These are phyloP conservation scores for Spatulosminthurus flaviceps DNA, from an alignment of 2,888 invertebrate genomes.

Conservation along the genomic window DNA sequence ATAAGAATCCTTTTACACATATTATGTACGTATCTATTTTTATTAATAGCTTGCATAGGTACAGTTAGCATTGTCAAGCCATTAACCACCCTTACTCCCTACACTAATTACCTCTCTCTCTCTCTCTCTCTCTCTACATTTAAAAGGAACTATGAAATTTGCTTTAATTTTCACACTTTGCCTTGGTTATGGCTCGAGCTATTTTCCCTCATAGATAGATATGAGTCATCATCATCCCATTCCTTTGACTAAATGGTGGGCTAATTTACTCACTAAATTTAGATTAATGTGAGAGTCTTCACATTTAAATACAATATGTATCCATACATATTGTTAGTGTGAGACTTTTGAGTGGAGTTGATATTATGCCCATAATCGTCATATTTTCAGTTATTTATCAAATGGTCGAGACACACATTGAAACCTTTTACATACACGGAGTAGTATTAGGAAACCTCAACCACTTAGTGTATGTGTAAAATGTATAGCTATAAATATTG, in stretches of 20 bases:
- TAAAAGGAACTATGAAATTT: constrained; percentile 8
- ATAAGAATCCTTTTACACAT: neutral
- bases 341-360: neutral
- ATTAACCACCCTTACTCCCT: neutral
- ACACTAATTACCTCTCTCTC: constrained; percentile 2
- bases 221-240: too few species aligned
- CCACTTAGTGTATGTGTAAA: too few species aligned
- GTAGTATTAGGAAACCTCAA: neutral
- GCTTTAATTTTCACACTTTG: constrained; percentile 14
- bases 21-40: neutral
- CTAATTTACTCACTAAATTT: neutral
- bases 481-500: too few species aligned
- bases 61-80: neutral
- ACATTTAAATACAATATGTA: neutral
- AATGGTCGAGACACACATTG: neutral
- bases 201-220: too few species aligned
- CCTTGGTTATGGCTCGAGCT: neutral
- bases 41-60: constrained; percentile 16
- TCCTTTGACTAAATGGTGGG: neutral
- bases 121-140: too few species aligned
- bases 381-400: constrained; percentile 9
- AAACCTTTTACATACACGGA: neutral
- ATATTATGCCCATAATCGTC: constrained; percentile 23
- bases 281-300: constrained; percentile 3
- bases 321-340: neutral